Conservation (phyloP, 1,140 invertebrate genomes). For the Drosophila sp. region DNA sequence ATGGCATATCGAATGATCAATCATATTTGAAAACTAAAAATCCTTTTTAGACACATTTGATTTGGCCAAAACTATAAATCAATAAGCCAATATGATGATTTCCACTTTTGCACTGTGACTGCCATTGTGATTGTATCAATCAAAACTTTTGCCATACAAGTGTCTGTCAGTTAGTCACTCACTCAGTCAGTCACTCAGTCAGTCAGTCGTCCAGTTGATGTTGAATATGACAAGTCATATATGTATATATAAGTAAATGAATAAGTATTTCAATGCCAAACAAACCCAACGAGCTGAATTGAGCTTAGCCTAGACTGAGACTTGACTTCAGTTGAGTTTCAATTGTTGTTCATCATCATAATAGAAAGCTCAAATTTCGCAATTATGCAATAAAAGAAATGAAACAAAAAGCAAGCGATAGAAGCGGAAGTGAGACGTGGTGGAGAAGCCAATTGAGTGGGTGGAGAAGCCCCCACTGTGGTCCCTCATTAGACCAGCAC, state of each 20-base stretch:
- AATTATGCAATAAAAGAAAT: slow-evolving; percentile 41
- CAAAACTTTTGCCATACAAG: slow-evolving; percentile 70
- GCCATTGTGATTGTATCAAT: slow-evolving; percentile 60
- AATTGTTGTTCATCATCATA: slow-evolving; percentile 45
- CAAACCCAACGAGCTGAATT: not conserved
- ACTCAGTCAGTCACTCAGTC: slow-evolving; percentile 27
- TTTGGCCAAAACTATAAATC: slow-evolving; percentile 27
- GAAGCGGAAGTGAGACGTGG: not conserved
- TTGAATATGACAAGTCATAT: slow-evolving; percentile 22
- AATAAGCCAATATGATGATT: slow-evolving; percentile 44
- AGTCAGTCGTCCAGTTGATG: slow-evolving; percentile 4
- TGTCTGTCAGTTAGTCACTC: slow-evolving; percentile 34
- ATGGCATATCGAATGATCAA: slow-evolving; percentile 10
- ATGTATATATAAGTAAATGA: slow-evolving; percentile 10
- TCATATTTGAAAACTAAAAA: slow-evolving; percentile 8
- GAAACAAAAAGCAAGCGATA: not conserved
- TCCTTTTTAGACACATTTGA: slow-evolving; percentile 9
- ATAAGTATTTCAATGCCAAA: slow-evolving; percentile 35
- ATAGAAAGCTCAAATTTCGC: slow-evolving; percentile 58
- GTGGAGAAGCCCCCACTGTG: not conserved
- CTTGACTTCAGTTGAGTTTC: slow-evolving; percentile 21
- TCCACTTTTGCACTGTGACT: slow-evolving; percentile 21
- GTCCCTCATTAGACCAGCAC: slow-evolving; percentile 13
- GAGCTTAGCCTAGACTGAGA: not conserved
- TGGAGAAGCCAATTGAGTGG: not conserved